Evolutionary conservation across 1,140 invertebrate species (phyloP).

Genomic region (Zaprionus africanus): DNA sequence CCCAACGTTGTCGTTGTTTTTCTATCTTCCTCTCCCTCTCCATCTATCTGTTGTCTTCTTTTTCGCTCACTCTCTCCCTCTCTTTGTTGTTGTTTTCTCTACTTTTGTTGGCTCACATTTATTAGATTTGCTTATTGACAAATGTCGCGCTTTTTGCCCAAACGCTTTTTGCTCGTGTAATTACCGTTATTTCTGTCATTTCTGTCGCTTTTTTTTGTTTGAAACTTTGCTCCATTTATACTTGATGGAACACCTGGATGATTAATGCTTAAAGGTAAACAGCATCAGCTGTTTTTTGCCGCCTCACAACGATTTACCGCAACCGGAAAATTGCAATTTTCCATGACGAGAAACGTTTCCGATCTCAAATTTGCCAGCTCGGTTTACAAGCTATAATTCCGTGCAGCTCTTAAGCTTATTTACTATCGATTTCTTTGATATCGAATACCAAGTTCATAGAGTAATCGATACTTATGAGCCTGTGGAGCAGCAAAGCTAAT

Average conservation of each 20-base stretch:
- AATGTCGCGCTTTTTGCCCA: background rate
- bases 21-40: background rate
- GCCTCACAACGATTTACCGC: background rate
- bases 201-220: background rate
- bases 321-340: background rate
- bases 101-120: constrained; percentile 1
- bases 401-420: background rate
- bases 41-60: background rate
- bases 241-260: background rate
- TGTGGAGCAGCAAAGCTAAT: background rate
- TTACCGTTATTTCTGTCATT: constrained; percentile 7
- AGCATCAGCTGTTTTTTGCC: constrained; percentile 25
- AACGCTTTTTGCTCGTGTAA: constrained; percentile 1
- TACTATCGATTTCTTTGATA: background rate
- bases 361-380: background rate
- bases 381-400: background rate
- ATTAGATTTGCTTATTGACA: constrained; percentile 5
- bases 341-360: background rate
- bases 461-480: background rate
- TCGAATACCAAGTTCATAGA: background rate
- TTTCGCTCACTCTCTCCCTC: background rate
- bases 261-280: background rate
- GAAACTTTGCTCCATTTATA: background rate
- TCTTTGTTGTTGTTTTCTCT: background rate
- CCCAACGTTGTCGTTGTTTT: constrained; percentile 12